A percentile compares a stretch with the other conserved stretches of the same genome.
Conservation (phyloP, 2,797 vertebrate species). For the Sebastes steindachneri region DNA sequence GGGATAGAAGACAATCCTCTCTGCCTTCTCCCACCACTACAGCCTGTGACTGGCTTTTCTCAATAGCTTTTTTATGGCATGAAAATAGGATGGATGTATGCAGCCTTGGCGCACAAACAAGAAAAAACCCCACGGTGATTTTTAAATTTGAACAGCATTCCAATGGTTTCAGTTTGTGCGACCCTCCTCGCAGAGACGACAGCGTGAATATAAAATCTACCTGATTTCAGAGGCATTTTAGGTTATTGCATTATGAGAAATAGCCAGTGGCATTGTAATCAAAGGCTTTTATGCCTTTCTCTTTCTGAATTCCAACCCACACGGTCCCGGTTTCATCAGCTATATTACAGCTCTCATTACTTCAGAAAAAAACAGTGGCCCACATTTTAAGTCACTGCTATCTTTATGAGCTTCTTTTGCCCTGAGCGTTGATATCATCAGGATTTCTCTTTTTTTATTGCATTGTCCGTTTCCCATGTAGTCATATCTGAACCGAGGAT, state of each 20-base stretch:
- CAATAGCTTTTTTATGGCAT: constrained; percentile 33
- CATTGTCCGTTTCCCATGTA: constrained; percentile 67
- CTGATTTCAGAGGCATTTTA: constrained; percentile 67
- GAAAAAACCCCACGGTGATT: constrained; percentile 25
- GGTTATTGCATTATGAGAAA: constrained; percentile 71
- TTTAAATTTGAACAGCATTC: constrained; percentile 16
- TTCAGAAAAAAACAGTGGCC: constrained; percentile 62
- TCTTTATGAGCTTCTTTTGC: constrained; percentile 82
- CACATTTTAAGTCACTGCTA: constrained; percentile 73
- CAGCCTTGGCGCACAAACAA: constrained; percentile 43
- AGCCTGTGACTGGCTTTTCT: constrained; percentile 40
- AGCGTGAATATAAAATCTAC: constrained; percentile 51
- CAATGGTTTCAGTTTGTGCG: constrained; percentile 32
- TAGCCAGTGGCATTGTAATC: constrained; percentile 74
- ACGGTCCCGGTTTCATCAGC: constrained; percentile 74
- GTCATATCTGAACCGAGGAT: constrained; percentile 45
- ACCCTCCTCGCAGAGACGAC: constrained; percentile 12
- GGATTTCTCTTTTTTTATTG: constrained; percentile 60
- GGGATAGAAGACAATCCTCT: constrained; percentile 67
- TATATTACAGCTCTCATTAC: constrained; percentile 79
- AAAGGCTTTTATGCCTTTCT: constrained; percentile 68
- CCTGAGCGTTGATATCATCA: constrained; percentile 70
- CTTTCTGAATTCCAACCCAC: constrained; percentile 66
- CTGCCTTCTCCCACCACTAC: constrained; percentile 31
- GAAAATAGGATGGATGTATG: constrained; percentile 15